These are phyloP conservation scores for Acronicta psi DNA, from an alignment of 2,888 invertebrate genomes.

Conservation along the genomic window DNA sequence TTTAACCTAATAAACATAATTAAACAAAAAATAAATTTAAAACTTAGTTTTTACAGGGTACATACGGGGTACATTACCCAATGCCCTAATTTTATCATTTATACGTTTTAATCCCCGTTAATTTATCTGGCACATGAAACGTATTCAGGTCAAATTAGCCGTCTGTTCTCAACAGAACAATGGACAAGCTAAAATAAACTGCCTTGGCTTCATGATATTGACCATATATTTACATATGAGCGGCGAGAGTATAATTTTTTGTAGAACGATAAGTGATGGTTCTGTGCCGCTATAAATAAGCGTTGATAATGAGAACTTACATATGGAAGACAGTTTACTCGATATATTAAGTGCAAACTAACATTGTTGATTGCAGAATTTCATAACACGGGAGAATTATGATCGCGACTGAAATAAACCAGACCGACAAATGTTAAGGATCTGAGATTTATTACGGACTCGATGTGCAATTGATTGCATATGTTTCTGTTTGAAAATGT, in stretches of 20 bases:
- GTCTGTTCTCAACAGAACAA: constrained; percentile 71
- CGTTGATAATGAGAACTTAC: constrained; percentile 43
- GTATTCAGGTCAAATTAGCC: constrained; percentile 68
- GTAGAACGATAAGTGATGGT: constrained; percentile 27
- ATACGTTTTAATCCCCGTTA: constrained; percentile 49
- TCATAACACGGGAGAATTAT: constrained; percentile 52
- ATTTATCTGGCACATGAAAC: constrained; percentile 40
- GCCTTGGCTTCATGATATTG: constrained; percentile 71
- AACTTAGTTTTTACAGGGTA: too few species aligned
- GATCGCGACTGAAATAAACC: constrained; percentile 43
- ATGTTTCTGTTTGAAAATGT: constrained; percentile 11
- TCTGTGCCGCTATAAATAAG: constrained; percentile 36
- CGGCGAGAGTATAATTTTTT: constrained; percentile 32
- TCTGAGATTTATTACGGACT: constrained; percentile 11
- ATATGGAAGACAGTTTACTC: constrained; percentile 46
- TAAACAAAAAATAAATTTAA: too few species aligned
- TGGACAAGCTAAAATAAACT: constrained; percentile 79
- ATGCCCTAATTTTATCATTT: constrained; percentile 35
- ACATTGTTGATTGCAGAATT: constrained; percentile 49
- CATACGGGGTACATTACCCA: not conserved
- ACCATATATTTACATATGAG: constrained; percentile 57
- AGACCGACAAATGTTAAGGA: constrained; percentile 28
- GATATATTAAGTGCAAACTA: constrained; percentile 56
- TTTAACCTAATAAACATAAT: too few species aligned
- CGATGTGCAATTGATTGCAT: constrained; percentile 24